These are phyloP conservation scores for Podiceps cristatus DNA, from an alignment of 2,113 vertebrate species.

Conservation along the genomic window DNA sequence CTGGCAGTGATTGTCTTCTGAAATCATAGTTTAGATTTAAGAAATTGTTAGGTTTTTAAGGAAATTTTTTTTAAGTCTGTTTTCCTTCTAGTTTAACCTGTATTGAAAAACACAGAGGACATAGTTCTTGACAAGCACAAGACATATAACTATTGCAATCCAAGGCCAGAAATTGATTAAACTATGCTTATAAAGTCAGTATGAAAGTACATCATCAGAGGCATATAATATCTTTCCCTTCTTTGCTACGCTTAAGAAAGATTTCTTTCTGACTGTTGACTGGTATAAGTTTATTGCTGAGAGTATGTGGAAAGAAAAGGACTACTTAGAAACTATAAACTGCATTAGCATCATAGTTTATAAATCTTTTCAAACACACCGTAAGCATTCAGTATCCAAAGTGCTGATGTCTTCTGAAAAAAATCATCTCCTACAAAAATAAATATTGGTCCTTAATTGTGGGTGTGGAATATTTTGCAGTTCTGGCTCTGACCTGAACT, in stretches of 20 bases:
- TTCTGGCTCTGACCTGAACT: slow-evolving; percentile 36
- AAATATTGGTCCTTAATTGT: slow-evolving; percentile 8
- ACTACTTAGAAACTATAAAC: not conserved
- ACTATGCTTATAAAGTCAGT: not conserved
- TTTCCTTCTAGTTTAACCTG: not conserved
- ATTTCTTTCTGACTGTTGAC: not conserved
- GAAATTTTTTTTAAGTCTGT: not conserved
- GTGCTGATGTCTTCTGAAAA: slow-evolving; percentile 13
- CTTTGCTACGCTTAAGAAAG: not conserved
- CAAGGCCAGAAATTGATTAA: not conserved
- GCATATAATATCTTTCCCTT: not conserved
- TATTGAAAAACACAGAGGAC: not conserved
- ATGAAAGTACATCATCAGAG: not conserved
- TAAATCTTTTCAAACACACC: not conserved
- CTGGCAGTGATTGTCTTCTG: not conserved
- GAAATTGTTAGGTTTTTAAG: not conserved
- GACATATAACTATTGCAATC: not conserved
- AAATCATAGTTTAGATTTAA: not conserved
- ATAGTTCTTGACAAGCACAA: not conserved
- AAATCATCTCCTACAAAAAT: not conserved
- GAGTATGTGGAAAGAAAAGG: not conserved
- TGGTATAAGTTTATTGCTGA: not conserved
- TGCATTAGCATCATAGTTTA: not conserved
- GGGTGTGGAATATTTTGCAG: slow-evolving; percentile 21
- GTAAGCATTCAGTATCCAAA: not conserved